phyloP scores from a whole-genome alignment of 2,888 invertebrate species.

The Lordiphosa andalusiaca region DNA sequence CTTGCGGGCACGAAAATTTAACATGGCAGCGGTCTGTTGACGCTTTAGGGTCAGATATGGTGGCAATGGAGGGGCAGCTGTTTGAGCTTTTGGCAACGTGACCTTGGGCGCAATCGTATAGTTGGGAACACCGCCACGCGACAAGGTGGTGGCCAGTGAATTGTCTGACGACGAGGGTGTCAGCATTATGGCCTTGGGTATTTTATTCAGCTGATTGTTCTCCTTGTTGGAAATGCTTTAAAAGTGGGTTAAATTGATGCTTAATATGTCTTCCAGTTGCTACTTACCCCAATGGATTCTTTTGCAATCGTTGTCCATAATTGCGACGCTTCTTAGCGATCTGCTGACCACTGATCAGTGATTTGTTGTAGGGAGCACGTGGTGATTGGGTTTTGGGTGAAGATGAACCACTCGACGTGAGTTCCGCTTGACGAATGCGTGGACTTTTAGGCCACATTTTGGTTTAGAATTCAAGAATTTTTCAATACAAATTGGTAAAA shows the following conservation, averaged over 20 bases:
- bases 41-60: conserved; percentile 54
- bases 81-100: conserved; percentile 5
- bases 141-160: conserved; percentile 42
- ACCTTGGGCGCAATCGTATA: conserved; percentile 11
- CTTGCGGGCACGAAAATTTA: conserved; percentile 67
- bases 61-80: conserved; percentile 7
- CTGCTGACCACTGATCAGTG: conserved; percentile 9
- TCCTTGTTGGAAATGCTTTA: conserved; percentile 36
- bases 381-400: conserved; percentile 33
- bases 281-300: conserved; percentile 34
- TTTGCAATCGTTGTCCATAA: conserved; percentile 16
- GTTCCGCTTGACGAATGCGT: conserved; percentile 35
- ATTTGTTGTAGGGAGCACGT: conserved; percentile 42
- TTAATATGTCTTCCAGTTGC: not conserved
- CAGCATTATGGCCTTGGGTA: conserved; percentile 40
- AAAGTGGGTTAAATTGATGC: too few relatives aligned
- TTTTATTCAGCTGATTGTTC: conserved; percentile 21
- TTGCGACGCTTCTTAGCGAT: conserved; percentile 34
- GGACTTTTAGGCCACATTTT: conserved; percentile 45
- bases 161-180: conserved; percentile 65
- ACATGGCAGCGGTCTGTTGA: conserved; percentile 56
- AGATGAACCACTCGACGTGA: conserved; percentile 1
- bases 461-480: not conserved
- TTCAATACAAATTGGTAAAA: not conserved
- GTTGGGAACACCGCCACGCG: conserved; percentile 7